Percentiles rank a stretch among this genome's conserved stretches.
Evolutionary conservation across 1,140 invertebrate genomes (phyloP).

Genomic region (Cydia pomonella): DNA sequence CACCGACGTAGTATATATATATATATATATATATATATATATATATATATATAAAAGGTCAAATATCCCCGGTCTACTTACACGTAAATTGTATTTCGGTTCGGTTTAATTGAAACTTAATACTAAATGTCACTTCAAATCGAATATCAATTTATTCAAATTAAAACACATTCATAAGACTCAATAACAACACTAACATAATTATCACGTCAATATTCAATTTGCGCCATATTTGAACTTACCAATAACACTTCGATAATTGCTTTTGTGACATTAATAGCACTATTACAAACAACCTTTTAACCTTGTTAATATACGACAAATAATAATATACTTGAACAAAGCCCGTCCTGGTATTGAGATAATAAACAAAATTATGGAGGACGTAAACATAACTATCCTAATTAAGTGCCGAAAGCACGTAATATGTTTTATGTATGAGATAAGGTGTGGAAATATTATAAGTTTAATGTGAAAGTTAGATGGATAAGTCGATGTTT

Average conservation of each 20-base stretch:
- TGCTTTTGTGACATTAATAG: conserved; percentile 9
- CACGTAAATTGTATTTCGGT: background rate
- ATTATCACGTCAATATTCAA: conserved; percentile 3
- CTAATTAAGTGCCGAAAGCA: background rate
- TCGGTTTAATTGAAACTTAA: background rate
- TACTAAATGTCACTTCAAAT: too few species aligned
- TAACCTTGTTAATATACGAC: background rate
- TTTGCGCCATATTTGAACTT: background rate
- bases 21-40: too few species aligned
- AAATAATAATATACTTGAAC: background rate
- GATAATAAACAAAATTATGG: background rate
- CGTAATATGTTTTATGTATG: conserved; percentile 1
- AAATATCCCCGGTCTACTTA: too few species aligned
- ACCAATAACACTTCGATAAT: background rate
- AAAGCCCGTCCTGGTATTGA: background rate
- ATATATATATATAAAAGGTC: too few species aligned
- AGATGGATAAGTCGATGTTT: background rate
- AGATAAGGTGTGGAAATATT: background rate
- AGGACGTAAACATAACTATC: background rate
- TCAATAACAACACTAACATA: background rate
- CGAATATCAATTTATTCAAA: too few species aligned
- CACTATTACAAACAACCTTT: background rate
- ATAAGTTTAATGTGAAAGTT: background rate
- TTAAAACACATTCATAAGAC: background rate
- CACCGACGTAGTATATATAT: too few species aligned